Percentiles rank a stretch among this genome's conserved stretches.
phyloP scores from a whole-genome alignment of 2,888 invertebrate species.

The Tupiocoris notatus region DNA sequence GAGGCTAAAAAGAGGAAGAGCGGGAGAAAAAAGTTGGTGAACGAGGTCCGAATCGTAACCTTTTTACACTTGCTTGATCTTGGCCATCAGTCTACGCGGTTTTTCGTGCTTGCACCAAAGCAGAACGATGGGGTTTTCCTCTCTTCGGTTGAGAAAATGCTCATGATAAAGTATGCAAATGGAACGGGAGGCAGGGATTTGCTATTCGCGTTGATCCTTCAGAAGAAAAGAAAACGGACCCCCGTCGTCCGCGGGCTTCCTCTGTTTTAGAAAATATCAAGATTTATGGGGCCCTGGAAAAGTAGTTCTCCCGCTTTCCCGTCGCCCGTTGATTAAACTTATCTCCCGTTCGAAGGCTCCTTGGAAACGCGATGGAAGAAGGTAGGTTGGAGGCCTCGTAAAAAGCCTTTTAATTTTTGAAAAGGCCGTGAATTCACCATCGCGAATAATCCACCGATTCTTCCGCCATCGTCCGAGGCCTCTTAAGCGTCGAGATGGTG shows the following conservation, averaged over 20 bases:
- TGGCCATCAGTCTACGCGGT: slow-evolving; percentile 25
- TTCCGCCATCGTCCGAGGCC: too few species aligned
- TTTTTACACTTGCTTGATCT: slow-evolving; percentile 30
- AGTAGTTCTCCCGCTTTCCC: slow-evolving; percentile 6
- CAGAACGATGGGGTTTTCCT: neutral
- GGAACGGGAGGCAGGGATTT: slow-evolving; percentile 23
- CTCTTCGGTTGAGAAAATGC: slow-evolving; percentile 7
- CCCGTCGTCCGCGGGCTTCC: neutral
- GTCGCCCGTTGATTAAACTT: slow-evolving; percentile 33
- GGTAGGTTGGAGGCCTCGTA: neutral
- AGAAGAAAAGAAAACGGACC: neutral
- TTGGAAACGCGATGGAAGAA: slow-evolving; percentile 10
- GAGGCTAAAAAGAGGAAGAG: too few species aligned
- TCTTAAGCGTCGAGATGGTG: too few species aligned
- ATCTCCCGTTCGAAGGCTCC: neutral
- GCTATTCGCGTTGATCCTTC: slow-evolving; percentile 4
- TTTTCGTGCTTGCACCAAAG: neutral
- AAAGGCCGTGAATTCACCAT: neutral
- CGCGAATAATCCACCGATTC: neutral
- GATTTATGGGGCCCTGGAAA: slow-evolving; percentile 17
- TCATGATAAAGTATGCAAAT: slow-evolving; percentile 36
- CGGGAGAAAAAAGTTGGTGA: neutral
- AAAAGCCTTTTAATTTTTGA: slow-evolving; percentile 32
- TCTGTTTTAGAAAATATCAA: slow-evolving; percentile 25
- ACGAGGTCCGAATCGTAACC: slow-evolving; percentile 14